Conservation (phyloP, 1,140 invertebrate species). For the Saccostrea cuccullata region DNA sequence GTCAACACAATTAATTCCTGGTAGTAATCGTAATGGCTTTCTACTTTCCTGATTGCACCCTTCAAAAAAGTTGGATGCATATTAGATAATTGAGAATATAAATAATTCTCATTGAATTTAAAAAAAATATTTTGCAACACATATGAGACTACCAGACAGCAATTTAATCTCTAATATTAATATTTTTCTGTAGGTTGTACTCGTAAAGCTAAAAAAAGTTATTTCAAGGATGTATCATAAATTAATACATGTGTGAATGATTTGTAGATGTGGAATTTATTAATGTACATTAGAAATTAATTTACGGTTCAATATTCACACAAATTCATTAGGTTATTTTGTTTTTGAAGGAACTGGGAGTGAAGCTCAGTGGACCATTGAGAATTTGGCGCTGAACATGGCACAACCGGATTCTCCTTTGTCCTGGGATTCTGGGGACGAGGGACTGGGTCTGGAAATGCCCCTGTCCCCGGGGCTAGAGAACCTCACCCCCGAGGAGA, state of each 20-base stretch:
- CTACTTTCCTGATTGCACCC: neutral
- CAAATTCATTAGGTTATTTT: neutral
- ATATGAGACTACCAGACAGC: no score
- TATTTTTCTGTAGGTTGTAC: no score
- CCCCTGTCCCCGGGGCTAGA: constrained; percentile 53
- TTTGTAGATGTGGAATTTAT: no score
- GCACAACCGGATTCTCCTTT: constrained; percentile 29
- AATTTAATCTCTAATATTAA: no score
- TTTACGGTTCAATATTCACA: no score
- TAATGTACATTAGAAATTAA: no score
- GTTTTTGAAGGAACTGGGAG: constrained; percentile 33
- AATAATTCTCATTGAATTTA: neutral
- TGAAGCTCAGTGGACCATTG: constrained; percentile 46
- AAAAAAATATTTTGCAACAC: neutral
- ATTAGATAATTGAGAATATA: neutral
- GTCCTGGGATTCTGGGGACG: constrained; percentile 31
- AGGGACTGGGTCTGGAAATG: constrained; percentile 40
- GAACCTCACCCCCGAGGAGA: constrained; percentile 76
- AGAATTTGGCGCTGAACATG: constrained; percentile 46
- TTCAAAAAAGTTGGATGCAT: neutral
- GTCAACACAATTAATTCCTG: no score
- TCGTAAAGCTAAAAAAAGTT: neutral
- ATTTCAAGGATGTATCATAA: neutral
- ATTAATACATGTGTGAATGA: neutral
- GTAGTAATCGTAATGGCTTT: neutral